phyloP scores from a whole-genome alignment of 2,888 invertebrate species.

The Lacanobia wlatinum region DNA sequence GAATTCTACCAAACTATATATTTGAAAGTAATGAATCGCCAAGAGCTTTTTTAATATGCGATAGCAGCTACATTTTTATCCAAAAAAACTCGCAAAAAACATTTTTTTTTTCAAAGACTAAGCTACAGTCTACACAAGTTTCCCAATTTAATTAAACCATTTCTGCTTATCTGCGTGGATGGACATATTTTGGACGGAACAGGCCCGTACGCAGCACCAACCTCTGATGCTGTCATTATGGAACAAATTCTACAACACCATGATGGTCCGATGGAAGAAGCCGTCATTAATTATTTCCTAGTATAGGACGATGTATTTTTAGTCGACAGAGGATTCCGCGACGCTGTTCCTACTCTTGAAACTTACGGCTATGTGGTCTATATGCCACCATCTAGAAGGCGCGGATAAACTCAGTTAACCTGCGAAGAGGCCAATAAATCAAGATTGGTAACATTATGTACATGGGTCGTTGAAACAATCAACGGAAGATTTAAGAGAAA shows the following conservation, averaged over 20 bases:
- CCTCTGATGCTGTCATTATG: no score
- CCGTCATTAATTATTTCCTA: neutral
- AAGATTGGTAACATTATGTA: conserved; percentile 6
- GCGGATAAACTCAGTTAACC: conserved; percentile 5
- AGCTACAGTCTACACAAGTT: neutral
- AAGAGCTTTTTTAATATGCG: no score
- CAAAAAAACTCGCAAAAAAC: no score
- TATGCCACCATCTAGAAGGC: conserved; percentile 8
- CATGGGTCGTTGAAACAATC: conserved; percentile 9
- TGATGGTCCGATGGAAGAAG: neutral
- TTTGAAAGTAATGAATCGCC: no score
- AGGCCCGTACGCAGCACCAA: no score
- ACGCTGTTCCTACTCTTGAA: conserved; percentile 7
- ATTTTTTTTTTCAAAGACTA: no score
- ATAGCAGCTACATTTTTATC: no score
- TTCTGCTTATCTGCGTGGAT: no score
- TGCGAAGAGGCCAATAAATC: conserved; percentile 9
- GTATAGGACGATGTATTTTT: neutral
- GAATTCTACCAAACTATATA: no score
- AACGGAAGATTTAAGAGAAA: conserved; percentile 1
- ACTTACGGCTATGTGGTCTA: conserved; percentile 5
- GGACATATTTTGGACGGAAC: no score
- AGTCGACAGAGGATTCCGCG: conserved; percentile 5
- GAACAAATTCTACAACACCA: neutral
- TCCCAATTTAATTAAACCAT: neutral